Conservation (phyloP, 2,888 invertebrate genomes). For the Galerucella pusilla region DNA sequence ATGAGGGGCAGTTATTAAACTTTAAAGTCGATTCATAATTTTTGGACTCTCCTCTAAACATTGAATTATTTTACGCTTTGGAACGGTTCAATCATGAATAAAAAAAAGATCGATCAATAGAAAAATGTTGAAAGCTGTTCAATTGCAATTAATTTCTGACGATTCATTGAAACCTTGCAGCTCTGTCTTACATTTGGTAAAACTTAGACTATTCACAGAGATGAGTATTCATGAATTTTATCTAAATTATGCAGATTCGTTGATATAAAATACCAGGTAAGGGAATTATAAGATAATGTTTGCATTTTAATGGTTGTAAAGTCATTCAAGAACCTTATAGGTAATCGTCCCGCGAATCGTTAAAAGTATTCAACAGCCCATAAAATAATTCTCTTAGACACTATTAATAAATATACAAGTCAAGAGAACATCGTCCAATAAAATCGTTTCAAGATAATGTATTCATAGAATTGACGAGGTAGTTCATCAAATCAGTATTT, state of each 20-base stretch:
- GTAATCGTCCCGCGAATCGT: constrained; percentile 9
- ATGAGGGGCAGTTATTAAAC: constrained; percentile 40
- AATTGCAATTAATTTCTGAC: no score
- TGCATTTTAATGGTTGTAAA: constrained; percentile 14
- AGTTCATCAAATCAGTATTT: constrained; percentile 40
- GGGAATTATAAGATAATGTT: not conserved
- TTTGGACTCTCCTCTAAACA: constrained; percentile 21
- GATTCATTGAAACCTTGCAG: no score
- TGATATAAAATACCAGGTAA: not conserved
- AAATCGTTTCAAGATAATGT: constrained; percentile 27
- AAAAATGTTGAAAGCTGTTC: not conserved
- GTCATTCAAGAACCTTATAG: constrained; percentile 1
- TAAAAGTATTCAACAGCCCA: constrained; percentile 27
- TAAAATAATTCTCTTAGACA: constrained; percentile 30
- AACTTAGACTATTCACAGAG: not conserved
- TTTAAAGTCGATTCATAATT: constrained; percentile 33
- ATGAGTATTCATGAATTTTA: not conserved
- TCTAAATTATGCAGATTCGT: not conserved
- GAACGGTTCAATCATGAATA: constrained; percentile 1
- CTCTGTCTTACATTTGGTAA: not conserved
- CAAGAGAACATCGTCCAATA: constrained; percentile 16
- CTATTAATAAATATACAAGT: constrained; percentile 27
- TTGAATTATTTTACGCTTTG: constrained; percentile 13
- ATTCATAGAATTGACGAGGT: constrained; percentile 26
- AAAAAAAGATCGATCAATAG: not conserved